Conservation (phyloP, 2,888 invertebrate genomes). For the Melieria omissa region DNA sequence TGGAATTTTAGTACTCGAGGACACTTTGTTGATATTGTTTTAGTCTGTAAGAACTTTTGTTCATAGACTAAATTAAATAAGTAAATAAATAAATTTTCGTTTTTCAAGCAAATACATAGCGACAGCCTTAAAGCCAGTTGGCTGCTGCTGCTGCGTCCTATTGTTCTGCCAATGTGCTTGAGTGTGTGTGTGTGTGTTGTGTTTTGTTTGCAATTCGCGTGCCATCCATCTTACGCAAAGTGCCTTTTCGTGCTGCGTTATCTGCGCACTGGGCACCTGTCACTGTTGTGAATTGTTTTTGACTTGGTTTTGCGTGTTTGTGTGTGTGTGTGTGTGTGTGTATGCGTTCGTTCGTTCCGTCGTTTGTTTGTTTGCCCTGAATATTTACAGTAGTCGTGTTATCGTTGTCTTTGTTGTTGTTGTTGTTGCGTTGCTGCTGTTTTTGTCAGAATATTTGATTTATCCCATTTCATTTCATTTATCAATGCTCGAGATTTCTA, state of each 20-base stretch:
- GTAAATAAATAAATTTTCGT: no score
- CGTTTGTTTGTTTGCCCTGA: not conserved
- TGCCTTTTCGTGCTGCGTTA: not conserved
- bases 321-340: not conserved
- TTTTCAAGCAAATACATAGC: no score
- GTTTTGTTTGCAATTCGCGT: no score
- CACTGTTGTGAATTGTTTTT: not conserved
- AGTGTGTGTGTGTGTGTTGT: no score
- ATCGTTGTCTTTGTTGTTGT: not conserved
- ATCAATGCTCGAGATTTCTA: conserved; percentile 31
- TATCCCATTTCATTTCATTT: conserved; percentile 37
- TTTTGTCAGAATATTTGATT: conserved; percentile 35
- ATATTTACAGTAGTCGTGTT: not conserved
- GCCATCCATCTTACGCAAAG: no score
- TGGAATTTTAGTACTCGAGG: no score
- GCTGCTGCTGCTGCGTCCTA: no score
- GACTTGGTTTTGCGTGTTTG: not conserved
- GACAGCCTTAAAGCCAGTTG: no score
- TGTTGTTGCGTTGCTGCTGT: not conserved
- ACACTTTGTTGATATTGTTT: no score
- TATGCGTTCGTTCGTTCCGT: conserved; percentile 1
- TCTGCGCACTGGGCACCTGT: not conserved
- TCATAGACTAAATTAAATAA: no score
- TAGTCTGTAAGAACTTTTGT: no score
- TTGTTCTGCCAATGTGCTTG: no score